These are phyloP conservation scores for Acanthococcus lagerstroemiae DNA, from an alignment of 2,888 invertebrate genomes.

Conservation along the genomic window DNA sequence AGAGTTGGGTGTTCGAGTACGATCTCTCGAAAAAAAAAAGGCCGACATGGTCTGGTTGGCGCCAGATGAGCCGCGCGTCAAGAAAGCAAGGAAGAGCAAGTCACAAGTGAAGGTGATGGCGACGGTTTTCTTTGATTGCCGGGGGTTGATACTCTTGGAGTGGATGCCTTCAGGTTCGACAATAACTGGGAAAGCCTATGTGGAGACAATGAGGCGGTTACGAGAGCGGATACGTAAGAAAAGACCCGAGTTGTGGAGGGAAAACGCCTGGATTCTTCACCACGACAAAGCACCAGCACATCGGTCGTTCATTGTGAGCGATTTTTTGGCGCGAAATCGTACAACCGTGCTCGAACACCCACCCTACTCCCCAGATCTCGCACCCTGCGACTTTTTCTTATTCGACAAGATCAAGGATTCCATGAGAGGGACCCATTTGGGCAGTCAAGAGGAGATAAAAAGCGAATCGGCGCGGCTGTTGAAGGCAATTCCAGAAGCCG, in stretches of 20 bases:
- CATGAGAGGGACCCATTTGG: too few relatives aligned
- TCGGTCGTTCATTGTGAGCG: too few relatives aligned
- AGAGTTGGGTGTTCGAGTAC: not conserved
- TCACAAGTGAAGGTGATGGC: not conserved
- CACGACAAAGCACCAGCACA: conserved; percentile 36
- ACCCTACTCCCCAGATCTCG: too few relatives aligned
- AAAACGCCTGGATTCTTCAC: conserved; percentile 36
- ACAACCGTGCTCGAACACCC: too few relatives aligned
- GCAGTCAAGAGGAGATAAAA: too few relatives aligned
- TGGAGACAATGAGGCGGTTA: conserved; percentile 29
- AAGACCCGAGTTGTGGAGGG: conserved; percentile 36
- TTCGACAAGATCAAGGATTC: too few relatives aligned
- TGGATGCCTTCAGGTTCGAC: not conserved
- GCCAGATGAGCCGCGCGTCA: not conserved
- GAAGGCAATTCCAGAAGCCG: too few relatives aligned
- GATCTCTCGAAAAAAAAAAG: not conserved
- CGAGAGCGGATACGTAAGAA: conserved; percentile 34
- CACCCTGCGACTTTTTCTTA: too few relatives aligned
- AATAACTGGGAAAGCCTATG: not conserved
- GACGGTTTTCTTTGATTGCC: not conserved
- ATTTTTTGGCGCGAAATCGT: too few relatives aligned
- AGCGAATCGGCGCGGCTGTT: too few relatives aligned
- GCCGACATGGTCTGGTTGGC: not conserved
- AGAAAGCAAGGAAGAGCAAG: not conserved
- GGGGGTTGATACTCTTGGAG: not conserved